Conservation (phyloP, 1,140 invertebrate genomes). For the Caenorhabditis brenneri region DNA sequence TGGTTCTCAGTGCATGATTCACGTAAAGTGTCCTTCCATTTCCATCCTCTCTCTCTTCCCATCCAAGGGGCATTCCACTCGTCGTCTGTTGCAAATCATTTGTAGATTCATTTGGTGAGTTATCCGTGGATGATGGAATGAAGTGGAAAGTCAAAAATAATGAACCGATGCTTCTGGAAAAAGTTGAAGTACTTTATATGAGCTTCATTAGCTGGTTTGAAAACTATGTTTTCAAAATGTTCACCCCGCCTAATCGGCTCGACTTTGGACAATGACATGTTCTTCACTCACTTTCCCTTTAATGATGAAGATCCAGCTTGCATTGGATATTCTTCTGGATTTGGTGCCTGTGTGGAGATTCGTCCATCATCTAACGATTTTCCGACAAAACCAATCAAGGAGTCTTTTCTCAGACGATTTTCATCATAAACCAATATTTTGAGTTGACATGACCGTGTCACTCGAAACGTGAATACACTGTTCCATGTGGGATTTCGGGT, state of each 20-base stretch:
- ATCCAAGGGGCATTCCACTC: constrained; percentile 80
- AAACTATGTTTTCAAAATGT: neutral
- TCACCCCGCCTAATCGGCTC: too few species aligned
- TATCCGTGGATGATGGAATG: constrained; percentile 22
- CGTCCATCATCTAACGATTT: constrained; percentile 2
- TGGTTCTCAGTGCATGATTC: constrained; percentile 88
- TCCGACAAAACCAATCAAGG: constrained; percentile 12
- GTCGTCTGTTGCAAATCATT: neutral
- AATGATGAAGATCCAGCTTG: constrained; percentile 30
- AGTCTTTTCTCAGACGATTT: constrained; percentile 45
- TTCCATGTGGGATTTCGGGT: constrained; percentile 58
- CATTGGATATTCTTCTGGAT: constrained; percentile 46
- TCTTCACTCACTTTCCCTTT: constrained; percentile 28
- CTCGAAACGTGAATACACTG: constrained; percentile 53
- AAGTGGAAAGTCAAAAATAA: constrained; percentile 44
- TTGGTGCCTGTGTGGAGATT: constrained; percentile 21
- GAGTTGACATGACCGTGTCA: constrained; percentile 46
- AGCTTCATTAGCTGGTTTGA: neutral
- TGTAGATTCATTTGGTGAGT: constrained; percentile 23
- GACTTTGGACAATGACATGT: too few species aligned
- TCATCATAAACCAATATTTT: constrained; percentile 55
- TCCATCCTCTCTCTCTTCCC: constrained; percentile 94
- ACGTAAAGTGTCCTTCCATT: constrained; percentile 96
- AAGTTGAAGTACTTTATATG: neutral
- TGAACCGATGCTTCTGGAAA: constrained; percentile 33